Base-by-base conservation (phyloP, 2,113 vertebrate species). In the Solea senegalensis region DNA sequence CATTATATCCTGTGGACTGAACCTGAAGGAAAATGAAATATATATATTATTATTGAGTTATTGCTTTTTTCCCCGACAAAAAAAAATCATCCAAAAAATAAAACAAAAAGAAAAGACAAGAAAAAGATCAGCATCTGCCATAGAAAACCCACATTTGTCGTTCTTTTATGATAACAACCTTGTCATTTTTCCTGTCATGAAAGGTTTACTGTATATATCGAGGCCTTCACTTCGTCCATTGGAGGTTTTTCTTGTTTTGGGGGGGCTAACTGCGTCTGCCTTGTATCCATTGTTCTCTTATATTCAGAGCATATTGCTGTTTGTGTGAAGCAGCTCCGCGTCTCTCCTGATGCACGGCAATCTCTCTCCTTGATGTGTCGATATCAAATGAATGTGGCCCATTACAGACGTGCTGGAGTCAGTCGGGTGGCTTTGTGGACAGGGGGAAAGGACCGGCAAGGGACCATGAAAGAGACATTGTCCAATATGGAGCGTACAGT, bases 381-480 rank as follows among this genome's bases (percentile, higher is more conserved):
- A 70, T 90, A 86, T 92, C 88, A 92, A 86, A 88, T 90, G 89
- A 86, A 76, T 68, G 82, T 64, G 78, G 76, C 66, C 85, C 67
- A 75, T 90, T 88, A 82, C 76, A 82, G 78, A 85, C 74, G 76
- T 79, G 74, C 65, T 13, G 65, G 83, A 83, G 88, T 91, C 87
- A 86, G 88, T 72, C 76, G 86, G 84, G 87, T 26, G 88, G 84
- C 89, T 91, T 90, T 91, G 88, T 89, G 82, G 82, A 79, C 51
- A 48, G 11, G 43, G 51, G 73, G 63, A 60, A 66, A 67, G 75
- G 71, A 74, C 78, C 82, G 60, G 81, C 76, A 10, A 87, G 85
- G 62, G 75, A 84, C 83, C 86, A 89, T 91, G 80, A 92, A 90
- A 91, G 89, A 83, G 87, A 89, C 88, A 89, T 91, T 92, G 91